Evolutionary conservation across 2,797 vertebrate genomes (phyloP).

Genomic region (Anguilla obscura): DNA sequence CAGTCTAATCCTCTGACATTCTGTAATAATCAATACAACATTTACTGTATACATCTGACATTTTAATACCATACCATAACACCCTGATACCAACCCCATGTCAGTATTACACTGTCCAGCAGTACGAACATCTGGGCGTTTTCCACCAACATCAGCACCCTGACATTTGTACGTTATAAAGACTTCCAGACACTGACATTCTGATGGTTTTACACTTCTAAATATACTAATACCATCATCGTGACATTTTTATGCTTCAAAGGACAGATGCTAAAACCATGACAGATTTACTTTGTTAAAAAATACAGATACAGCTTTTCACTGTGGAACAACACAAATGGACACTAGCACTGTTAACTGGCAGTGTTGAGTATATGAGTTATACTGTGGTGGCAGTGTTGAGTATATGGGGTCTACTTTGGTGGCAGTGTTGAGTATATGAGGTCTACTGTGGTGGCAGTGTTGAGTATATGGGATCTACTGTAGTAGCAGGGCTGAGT

Average conservation of each 20-base stretch:
- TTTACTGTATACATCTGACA: background rate
- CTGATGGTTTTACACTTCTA: background rate
- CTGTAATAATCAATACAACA: slow-evolving; percentile 53
- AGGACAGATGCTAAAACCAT: background rate
- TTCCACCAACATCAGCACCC: slow-evolving; percentile 46
- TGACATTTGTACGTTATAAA: slow-evolving; percentile 21
- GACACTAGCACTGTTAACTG: background rate
- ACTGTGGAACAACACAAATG: background rate
- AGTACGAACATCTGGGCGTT: slow-evolving; percentile 1
- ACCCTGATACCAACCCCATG: slow-evolving; percentile 46
- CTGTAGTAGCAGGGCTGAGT: background rate
- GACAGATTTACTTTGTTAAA: slow-evolving; percentile 9
- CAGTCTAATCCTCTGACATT: slow-evolving; percentile 34
- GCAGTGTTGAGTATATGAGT: background rate
- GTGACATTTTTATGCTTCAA: background rate
- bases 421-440: background rate
- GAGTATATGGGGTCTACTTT: background rate
- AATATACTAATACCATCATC: background rate
- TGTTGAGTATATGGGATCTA: background rate
- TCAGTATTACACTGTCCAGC: slow-evolving; percentile 50
- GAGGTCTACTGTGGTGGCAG: background rate
- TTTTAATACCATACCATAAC: slow-evolving; percentile 40
- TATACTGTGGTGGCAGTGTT: background rate
- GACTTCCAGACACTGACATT: background rate
- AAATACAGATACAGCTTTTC: background rate